Evolutionary conservation across 2,888 invertebrate species (phyloP).

Genomic region (Lasioglossum lativentre): DNA sequence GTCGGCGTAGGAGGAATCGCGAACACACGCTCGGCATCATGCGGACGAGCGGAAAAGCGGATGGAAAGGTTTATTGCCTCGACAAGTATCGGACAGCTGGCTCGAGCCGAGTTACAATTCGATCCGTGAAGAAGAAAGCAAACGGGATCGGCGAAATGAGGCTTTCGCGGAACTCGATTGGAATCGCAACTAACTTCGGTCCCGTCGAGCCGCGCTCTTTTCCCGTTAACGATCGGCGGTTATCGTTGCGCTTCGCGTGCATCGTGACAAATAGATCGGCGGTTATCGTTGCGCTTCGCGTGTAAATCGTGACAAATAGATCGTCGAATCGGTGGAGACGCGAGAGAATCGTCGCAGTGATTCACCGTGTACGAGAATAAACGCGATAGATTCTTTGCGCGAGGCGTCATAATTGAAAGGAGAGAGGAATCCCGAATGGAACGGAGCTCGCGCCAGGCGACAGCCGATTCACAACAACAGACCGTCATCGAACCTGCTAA

Average conservation of each 20-base stretch:
- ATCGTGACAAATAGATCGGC: not conserved
- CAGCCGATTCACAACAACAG: not conserved
- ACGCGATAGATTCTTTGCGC: not conserved
- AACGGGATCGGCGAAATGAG: not conserved
- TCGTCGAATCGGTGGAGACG: not conserved
- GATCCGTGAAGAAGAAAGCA: conserved; percentile 8
- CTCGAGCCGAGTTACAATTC: not conserved
- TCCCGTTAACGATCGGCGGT: not conserved
- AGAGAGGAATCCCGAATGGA: not conserved
- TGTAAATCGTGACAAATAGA: not conserved
- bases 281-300: not conserved
- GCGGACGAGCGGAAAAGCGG: not conserved
- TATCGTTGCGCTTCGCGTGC: not conserved
- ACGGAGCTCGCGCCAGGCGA: not conserved
- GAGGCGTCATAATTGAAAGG: not conserved
- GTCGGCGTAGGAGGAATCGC: not conserved
- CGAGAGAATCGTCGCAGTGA: not conserved
- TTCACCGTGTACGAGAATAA: not conserved
- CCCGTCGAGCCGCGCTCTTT: not conserved
- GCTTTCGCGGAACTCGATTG: not conserved
- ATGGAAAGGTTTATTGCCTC: not conserved
- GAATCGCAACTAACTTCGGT: not conserved
- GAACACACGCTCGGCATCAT: not conserved
- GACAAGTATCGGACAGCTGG: not conserved
- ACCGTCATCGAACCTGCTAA: not conserved